These are phyloP conservation scores for Subanguina moxae DNA, from an alignment of 1,140 invertebrate genomes.

Conservation along the genomic window DNA sequence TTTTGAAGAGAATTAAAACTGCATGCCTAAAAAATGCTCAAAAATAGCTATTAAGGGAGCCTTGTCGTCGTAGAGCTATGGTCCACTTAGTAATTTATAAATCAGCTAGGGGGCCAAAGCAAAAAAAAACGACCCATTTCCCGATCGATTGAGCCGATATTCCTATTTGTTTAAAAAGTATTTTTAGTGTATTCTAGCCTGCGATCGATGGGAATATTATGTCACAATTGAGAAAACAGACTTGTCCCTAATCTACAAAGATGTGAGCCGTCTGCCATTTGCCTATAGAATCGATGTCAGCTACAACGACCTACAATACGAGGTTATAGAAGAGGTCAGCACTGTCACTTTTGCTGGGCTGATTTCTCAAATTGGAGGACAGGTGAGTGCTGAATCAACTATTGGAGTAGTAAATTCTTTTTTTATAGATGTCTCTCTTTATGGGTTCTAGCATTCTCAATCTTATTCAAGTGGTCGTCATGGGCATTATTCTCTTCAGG, in stretches of 20 bases:
- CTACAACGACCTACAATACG: slow-evolving; percentile 36
- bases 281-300: slow-evolving; percentile 29
- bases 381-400: too few relatives aligned
- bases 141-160: too few relatives aligned
- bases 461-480: slow-evolving; percentile 25
- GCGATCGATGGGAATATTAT: slow-evolving; percentile 34
- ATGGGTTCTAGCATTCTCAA: slow-evolving; percentile 34
- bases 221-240: slow-evolving; percentile 29
- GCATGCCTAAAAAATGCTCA: too few relatives aligned
- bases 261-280: slow-evolving; percentile 4
- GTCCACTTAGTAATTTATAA: too few relatives aligned
- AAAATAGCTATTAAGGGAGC: too few relatives aligned
- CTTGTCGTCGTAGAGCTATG: too few relatives aligned
- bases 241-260: slow-evolving; percentile 11
- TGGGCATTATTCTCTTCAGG: slow-evolving; percentile 21
- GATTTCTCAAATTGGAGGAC: slow-evolving; percentile 29
- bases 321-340: slow-evolving; percentile 27
- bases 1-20: too few relatives aligned
- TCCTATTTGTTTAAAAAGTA: too few relatives aligned
- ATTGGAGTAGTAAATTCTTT: too few relatives aligned
- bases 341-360: slow-evolving; percentile 23
- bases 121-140: too few relatives aligned
- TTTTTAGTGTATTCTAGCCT: slow-evolving; percentile 30
- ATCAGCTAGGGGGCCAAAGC: too few relatives aligned
- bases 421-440: slow-evolving; percentile 35